phyloP scores from a whole-genome alignment of 2,888 invertebrate species.

The Tribolium freemani region DNA sequence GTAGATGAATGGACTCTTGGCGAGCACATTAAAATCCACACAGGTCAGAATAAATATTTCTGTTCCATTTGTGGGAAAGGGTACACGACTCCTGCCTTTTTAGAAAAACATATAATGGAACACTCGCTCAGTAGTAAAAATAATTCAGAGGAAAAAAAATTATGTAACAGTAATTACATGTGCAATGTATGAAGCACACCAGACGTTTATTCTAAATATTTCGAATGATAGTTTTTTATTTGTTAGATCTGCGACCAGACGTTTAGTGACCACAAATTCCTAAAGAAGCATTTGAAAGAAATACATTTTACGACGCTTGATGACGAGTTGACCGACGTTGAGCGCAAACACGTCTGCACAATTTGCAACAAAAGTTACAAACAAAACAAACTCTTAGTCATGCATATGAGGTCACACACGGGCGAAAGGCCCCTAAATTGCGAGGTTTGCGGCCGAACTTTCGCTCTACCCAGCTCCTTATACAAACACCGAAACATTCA shows the following conservation, averaged over 20 bases:
- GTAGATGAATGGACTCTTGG: slow-evolving; percentile 65
- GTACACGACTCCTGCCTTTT: slow-evolving; percentile 56
- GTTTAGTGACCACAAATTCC: slow-evolving; percentile 58
- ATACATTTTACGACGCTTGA: slow-evolving; percentile 55
- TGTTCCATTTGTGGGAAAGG: slow-evolving; percentile 62
- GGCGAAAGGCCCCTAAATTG: slow-evolving; percentile 65
- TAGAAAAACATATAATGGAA: slow-evolving; percentile 59
- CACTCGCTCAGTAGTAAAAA: slow-evolving; percentile 50
- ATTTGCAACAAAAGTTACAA: slow-evolving; percentile 66
- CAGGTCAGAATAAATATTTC: slow-evolving; percentile 62
- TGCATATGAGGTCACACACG: slow-evolving; percentile 65
- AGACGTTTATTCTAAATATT: no score
- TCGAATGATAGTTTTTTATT: no score
- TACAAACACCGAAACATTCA: slow-evolving; percentile 64
- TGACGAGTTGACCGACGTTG: slow-evolving; percentile 47
- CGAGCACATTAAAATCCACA: slow-evolving; percentile 65
- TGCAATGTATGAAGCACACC: slow-evolving; percentile 46
- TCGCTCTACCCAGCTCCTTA: slow-evolving; percentile 64
- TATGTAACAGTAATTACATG: slow-evolving; percentile 49
- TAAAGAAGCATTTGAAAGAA: slow-evolving; percentile 61
- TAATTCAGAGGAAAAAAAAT: slow-evolving; percentile 39
- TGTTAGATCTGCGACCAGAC: slow-evolving; percentile 61
- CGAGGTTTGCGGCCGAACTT: slow-evolving; percentile 63
- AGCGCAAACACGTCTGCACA: slow-evolving; percentile 62
- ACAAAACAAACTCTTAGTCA: slow-evolving; percentile 61